These are phyloP conservation scores for Troides aeacus DNA, from an alignment of 2,888 invertebrate genomes.

Conservation along the genomic window DNA sequence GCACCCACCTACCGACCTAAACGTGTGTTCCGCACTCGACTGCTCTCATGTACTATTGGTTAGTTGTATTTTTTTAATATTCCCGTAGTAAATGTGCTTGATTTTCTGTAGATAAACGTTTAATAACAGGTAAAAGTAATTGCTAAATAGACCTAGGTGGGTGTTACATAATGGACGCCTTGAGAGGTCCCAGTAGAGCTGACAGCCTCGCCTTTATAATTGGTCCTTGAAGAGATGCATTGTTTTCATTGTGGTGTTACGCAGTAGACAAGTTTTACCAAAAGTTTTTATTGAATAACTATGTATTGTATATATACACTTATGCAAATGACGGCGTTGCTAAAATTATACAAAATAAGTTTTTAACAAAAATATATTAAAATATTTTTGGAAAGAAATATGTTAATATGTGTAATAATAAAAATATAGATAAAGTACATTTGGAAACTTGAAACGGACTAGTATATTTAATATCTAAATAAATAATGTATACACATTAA, in stretches of 20 bases:
- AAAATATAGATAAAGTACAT: too few species aligned
- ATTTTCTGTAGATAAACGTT: constrained; percentile 1
- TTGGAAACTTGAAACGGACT: too few species aligned
- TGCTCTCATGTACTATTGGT: constrained; percentile 76
- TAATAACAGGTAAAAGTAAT: constrained; percentile 26
- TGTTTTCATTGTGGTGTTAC: constrained; percentile 20
- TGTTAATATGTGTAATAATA: too few species aligned
- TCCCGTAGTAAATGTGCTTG: constrained; percentile 12
- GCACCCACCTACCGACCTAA: constrained; percentile 30
- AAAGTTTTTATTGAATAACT: too few species aligned
- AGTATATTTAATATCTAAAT: too few species aligned
- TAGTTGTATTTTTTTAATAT: constrained; percentile 47
- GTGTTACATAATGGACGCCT: constrained; percentile 43
- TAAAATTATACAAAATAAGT: too few species aligned
- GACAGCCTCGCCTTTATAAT: constrained; percentile 26
- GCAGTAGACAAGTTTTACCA: constrained; percentile 5
- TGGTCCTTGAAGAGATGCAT: constrained; percentile 14
- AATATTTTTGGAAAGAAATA: too few species aligned
- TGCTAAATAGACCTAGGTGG: constrained; percentile 35
- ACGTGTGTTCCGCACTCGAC: constrained; percentile 72
- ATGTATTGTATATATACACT: too few species aligned
- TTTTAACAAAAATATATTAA: too few species aligned
- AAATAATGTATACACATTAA: too few species aligned
- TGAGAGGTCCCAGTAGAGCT: constrained; percentile 32
- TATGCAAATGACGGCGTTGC: too few species aligned